Percentiles rank a stretch among this genome's conserved stretches.
These are phyloP conservation scores for Notarius lentiginosus DNA, from an alignment of 2,113 vertebrate species.

Conservation along the genomic window DNA sequence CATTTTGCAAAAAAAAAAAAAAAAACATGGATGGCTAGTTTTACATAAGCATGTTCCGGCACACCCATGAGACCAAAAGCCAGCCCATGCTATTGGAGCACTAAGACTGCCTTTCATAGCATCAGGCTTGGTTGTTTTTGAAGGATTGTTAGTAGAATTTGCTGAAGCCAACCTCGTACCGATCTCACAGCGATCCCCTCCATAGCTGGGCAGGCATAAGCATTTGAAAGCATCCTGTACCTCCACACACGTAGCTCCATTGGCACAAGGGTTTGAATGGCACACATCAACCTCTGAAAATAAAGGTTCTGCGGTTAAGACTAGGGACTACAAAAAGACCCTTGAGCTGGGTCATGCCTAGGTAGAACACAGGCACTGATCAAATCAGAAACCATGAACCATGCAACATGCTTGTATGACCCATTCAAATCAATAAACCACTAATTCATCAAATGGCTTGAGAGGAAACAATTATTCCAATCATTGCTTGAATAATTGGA, in stretches of 20 bases:
- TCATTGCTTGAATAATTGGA: background rate
- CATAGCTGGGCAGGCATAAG: slow-evolving; percentile 99
- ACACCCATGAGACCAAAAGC: slow-evolving; percentile 12
- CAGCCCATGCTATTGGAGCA: slow-evolving; percentile 15
- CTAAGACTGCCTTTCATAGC: slow-evolving; percentile 5
- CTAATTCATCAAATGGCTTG: slow-evolving; percentile 2
- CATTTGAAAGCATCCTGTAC: slow-evolving; percentile 92
- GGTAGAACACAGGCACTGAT: slow-evolving; percentile 49
- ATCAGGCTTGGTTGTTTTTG: slow-evolving; percentile 57
- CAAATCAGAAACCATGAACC: slow-evolving; percentile 60
- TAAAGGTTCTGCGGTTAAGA: slow-evolving; percentile 83
- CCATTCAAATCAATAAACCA: slow-evolving; percentile 20
- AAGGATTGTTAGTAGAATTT: slow-evolving; percentile 83
- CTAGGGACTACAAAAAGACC: slow-evolving; percentile 58
- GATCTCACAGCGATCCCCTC: slow-evolving; percentile 92
- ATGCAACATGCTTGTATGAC: slow-evolving; percentile 57
- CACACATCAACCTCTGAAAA: slow-evolving; percentile 97
- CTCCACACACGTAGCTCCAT: slow-evolving; percentile 96
- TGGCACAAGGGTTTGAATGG: slow-evolving; percentile 92
- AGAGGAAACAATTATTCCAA: background rate
- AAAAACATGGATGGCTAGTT: slow-evolving; percentile 4
- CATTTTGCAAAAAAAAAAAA: background rate
- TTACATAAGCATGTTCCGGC: slow-evolving; percentile 12
- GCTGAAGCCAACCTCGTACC: slow-evolving; percentile 95
- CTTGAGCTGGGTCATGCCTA: slow-evolving; percentile 52